A percentile compares a stretch with the other conserved stretches of the same genome.
Conservation (phyloP, 2,888 invertebrate species). For the Malachius bipustulatus region DNA sequence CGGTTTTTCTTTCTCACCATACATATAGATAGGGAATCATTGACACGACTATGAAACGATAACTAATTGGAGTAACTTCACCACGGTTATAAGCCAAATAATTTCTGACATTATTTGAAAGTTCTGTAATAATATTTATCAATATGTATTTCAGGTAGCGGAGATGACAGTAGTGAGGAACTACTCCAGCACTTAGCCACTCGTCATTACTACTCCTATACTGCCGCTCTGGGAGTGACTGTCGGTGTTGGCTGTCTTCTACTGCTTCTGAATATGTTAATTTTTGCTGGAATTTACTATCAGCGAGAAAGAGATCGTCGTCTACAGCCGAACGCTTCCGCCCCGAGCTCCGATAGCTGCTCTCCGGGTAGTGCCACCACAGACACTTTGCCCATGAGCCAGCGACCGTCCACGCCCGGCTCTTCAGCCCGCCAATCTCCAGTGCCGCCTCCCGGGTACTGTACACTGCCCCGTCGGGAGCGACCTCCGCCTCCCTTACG, state of each 20-base stretch:
- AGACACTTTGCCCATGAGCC: slow-evolving; percentile 35
- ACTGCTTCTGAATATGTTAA: slow-evolving; percentile 57
- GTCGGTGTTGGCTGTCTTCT: slow-evolving; percentile 63
- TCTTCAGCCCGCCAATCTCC: slow-evolving; percentile 33
- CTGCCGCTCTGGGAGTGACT: slow-evolving; percentile 65
- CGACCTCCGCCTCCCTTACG: slow-evolving; percentile 35
- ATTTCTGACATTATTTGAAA: not conserved
- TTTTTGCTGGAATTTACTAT: slow-evolving; percentile 66
- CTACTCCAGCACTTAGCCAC: slow-evolving; percentile 42
- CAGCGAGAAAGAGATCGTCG: slow-evolving; percentile 49
- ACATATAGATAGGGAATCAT: no score
- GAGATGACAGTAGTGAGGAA: slow-evolving; percentile 41
- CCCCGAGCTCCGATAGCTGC: slow-evolving; percentile 28
- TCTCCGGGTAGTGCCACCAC: slow-evolving; percentile 33
- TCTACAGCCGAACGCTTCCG: slow-evolving; percentile 22
- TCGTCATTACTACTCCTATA: slow-evolving; percentile 53
- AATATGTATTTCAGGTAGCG: slow-evolving; percentile 20
- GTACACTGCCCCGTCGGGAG: slow-evolving; percentile 23
- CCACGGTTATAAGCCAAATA: no score
- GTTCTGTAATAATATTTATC: not conserved
- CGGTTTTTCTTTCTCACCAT: no score
- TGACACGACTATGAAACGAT: no score
- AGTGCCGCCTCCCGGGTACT: slow-evolving; percentile 43
- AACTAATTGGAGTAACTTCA: no score
- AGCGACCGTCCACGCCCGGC: slow-evolving; percentile 36